These are phyloP conservation scores for Chirona hameri DNA, from an alignment of 2,888 invertebrate genomes.

Conservation along the genomic window DNA sequence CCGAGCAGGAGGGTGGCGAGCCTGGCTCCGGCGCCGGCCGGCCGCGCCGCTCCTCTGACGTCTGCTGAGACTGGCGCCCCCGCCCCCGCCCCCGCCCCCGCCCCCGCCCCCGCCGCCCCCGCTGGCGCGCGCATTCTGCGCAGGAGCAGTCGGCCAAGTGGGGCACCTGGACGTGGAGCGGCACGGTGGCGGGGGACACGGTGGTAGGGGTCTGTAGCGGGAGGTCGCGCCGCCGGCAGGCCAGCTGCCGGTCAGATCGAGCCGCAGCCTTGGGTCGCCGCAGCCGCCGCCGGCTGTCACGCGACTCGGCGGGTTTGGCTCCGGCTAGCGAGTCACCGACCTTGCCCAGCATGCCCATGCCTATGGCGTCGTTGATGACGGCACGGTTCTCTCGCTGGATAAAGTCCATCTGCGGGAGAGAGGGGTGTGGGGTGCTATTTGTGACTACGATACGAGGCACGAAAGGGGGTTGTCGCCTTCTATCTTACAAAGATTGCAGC, in stretches of 20 bases:
- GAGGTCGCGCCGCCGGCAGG: not conserved
- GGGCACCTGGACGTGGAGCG: not conserved
- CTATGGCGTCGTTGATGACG: not conserved
- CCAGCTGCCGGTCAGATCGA: conserved; percentile 1
- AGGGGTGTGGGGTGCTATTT: not conserved
- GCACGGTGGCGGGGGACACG: not conserved
- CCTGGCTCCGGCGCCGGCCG: no score
- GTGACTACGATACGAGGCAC: no score
- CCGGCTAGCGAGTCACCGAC: not conserved
- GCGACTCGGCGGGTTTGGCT: not conserved
- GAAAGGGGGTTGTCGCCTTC: no score
- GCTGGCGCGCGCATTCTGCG: not conserved
- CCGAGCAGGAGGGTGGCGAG: no score
- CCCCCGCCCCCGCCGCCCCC: not conserved
- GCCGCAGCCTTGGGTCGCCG: not conserved
- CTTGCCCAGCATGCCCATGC: not conserved
- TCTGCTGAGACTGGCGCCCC: no score
- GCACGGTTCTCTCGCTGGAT: not conserved
- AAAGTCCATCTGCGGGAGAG: not conserved
- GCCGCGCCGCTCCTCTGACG: no score
- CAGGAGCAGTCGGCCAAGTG: conserved; percentile 6
- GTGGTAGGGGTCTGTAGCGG: not conserved
- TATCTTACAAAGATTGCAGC: no score
- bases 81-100: not conserved
- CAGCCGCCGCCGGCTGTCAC: not conserved